Conservation (phyloP, 2,113 vertebrate genomes). For the Pyrgilauda ruficollis region DNA sequence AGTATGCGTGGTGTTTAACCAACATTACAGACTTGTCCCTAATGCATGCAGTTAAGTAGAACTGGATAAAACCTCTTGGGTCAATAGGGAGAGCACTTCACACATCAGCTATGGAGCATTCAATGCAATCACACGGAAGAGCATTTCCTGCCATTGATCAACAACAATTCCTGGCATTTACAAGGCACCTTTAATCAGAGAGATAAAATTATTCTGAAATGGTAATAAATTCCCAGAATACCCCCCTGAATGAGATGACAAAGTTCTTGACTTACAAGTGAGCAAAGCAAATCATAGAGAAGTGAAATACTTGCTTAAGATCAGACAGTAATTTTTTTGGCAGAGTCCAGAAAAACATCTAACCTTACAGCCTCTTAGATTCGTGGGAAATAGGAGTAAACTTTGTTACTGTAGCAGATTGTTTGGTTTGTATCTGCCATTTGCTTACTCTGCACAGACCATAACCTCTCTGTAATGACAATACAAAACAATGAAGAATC, state of each 20-base stretch:
- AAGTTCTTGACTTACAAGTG: not conserved
- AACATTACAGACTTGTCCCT: not conserved
- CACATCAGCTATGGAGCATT: not conserved
- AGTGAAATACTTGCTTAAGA: not conserved
- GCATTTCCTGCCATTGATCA: not conserved
- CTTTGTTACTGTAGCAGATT: not conserved
- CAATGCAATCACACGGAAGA: not conserved
- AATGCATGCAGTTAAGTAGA: not conserved
- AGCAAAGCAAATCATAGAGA: not conserved
- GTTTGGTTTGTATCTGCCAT: not conserved
- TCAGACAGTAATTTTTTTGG: not conserved
- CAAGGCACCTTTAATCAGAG: not conserved
- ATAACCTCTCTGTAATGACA: not conserved
- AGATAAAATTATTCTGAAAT: not conserved
- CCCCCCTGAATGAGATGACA: not conserved
- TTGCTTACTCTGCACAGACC: not conserved
- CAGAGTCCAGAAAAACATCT: not conserved
- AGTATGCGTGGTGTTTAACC: not conserved
- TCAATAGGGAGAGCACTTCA: not conserved
- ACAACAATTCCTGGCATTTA: constrained; percentile 9
- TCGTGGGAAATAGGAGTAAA: not conserved
- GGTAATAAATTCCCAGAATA: not conserved
- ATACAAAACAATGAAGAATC: not conserved
- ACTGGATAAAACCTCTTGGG: not conserved
- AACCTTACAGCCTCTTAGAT: not conserved